A percentile compares a stretch with the other conserved stretches of the same genome.
Evolutionary conservation across 2,113 vertebrate genomes (phyloP).

Genomic region (Cnemophilus loriae): DNA sequence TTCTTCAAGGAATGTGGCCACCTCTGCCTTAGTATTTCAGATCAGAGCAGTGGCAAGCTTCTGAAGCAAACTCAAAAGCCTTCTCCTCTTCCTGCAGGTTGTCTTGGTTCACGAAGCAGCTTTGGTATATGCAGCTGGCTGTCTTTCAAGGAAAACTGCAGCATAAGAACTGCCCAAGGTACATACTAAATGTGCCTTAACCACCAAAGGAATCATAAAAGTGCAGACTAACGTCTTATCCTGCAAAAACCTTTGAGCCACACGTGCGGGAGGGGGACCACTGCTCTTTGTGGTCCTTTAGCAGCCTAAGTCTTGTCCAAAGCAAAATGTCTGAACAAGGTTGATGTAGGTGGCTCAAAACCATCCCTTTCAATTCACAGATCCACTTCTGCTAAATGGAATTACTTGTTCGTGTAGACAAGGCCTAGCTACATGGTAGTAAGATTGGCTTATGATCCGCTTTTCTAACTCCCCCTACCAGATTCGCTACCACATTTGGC

Average conservation of each 20-base stretch:
- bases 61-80: not conserved
- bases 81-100: not conserved
- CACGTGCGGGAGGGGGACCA: fast-evolving
- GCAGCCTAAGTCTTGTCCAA: not conserved
- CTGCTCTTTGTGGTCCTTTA: not conserved
- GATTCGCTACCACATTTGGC: not conserved
- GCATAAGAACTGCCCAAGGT: not conserved
- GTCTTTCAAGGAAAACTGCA: not conserved
- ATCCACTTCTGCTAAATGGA: not conserved
- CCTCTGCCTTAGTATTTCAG: not conserved
- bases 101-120: not conserved
- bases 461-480: not conserved
- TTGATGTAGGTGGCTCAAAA: not conserved
- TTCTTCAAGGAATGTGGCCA: not conserved
- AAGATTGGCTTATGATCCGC: not conserved
- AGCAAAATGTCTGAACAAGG: not conserved
- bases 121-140: not conserved
- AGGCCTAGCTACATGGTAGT: not conserved
- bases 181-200: not conserved
- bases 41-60: not conserved
- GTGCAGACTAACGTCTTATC: not conserved
- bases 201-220: not conserved
- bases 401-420: not conserved
- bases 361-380: not conserved
- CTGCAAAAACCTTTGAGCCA: not conserved